A percentile compares a stretch with the other conserved stretches of the same genome.
Conservation (phyloP, 2,888 invertebrate genomes). For the Malachius bipustulatus region DNA sequence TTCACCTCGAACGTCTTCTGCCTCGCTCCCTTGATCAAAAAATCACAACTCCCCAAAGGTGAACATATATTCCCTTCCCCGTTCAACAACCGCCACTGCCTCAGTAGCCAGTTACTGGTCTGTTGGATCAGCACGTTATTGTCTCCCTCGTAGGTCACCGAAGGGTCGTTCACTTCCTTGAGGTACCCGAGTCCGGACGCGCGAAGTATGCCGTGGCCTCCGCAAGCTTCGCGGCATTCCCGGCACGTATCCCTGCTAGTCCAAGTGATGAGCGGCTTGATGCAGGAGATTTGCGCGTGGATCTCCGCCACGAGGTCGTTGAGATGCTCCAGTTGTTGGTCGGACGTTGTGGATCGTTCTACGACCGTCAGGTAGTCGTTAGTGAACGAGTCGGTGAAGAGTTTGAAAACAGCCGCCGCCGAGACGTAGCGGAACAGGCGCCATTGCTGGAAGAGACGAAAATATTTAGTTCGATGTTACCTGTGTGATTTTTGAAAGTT, state of each 20-base stretch:
- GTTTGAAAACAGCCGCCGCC: slow-evolving; percentile 52
- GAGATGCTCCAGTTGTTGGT: slow-evolving; percentile 35
- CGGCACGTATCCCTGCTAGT: slow-evolving; percentile 61
- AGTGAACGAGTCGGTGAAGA: slow-evolving; percentile 54
- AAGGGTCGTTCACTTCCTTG: slow-evolving; percentile 77
- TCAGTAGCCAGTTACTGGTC: slow-evolving; percentile 74
- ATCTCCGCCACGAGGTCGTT: slow-evolving; percentile 56
- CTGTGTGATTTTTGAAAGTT: too few relatives aligned
- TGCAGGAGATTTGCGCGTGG: slow-evolving; percentile 55
- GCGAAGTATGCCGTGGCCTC: slow-evolving; percentile 71
- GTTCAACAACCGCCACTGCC: slow-evolving; percentile 48
- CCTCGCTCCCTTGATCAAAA: slow-evolving; percentile 51
- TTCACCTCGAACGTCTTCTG: too few relatives aligned
- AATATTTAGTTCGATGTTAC: too few relatives aligned
- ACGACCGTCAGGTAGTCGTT: slow-evolving; percentile 54
- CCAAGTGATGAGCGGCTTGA: slow-evolving; percentile 66
- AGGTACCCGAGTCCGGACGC: slow-evolving; percentile 77
- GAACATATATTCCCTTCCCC: slow-evolving; percentile 42
- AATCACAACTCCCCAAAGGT: slow-evolving; percentile 60
- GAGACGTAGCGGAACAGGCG: slow-evolving; percentile 65
- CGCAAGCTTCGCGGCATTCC: slow-evolving; percentile 78
- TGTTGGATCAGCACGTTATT: slow-evolving; percentile 87
- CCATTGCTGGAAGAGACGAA: slow-evolving; percentile 55
- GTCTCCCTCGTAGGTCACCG: slow-evolving; percentile 88
- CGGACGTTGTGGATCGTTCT: slow-evolving; percentile 47